Conservation (phyloP, 2,113 vertebrate species). For the Pomatorhinus ruficollis region DNA sequence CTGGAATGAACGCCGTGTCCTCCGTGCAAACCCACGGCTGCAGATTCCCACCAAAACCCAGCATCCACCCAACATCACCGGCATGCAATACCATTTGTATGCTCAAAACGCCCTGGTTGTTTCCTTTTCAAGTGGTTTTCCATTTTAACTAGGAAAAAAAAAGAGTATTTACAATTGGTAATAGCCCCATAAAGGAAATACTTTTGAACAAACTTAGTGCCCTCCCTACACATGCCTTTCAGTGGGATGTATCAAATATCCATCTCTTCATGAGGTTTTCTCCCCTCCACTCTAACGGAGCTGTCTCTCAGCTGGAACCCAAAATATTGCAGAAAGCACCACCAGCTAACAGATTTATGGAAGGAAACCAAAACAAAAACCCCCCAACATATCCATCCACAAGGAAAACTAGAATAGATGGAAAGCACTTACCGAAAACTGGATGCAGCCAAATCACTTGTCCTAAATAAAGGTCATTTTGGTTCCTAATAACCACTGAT, state of each 20-base stretch:
- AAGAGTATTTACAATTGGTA: background rate
- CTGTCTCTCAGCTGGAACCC: background rate
- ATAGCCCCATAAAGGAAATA: background rate
- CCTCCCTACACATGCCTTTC: background rate
- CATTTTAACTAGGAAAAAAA: background rate
- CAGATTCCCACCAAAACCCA: background rate
- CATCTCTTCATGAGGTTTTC: background rate
- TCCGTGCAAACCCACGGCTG: rapidly evolving
- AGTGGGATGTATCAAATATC: background rate
- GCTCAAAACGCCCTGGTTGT: background rate
- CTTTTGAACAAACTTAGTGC: background rate
- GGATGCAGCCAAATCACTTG: background rate
- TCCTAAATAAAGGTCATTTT: slow-evolving; percentile 9
- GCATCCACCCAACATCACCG: background rate
- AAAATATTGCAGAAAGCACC: background rate
- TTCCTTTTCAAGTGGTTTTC: background rate
- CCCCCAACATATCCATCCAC: background rate
- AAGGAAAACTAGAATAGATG: background rate
- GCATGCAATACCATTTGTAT: background rate
- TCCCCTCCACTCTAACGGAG: background rate
- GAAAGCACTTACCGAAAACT: background rate
- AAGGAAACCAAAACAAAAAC: background rate
- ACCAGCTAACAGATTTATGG: background rate
- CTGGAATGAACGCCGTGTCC: background rate
- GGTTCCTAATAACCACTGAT: background rate